Conservation (phyloP, 2,888 invertebrate genomes). For the Ormyrus thymus region DNA sequence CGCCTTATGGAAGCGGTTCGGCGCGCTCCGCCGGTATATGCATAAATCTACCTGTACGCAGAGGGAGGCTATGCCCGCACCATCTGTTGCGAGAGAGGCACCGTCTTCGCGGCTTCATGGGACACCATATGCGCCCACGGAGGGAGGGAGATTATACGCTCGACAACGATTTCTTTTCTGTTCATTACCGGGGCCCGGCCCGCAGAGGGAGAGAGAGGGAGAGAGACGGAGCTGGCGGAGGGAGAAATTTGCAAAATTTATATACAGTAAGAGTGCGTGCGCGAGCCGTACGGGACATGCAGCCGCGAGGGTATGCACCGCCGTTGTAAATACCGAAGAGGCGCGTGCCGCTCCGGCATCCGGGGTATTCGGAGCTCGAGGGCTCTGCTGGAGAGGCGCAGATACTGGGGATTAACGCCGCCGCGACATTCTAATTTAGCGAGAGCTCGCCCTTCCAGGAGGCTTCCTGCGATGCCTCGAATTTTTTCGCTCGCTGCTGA, state of each 20-base stretch:
- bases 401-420: too few species aligned
- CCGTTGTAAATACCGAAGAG: too few species aligned
- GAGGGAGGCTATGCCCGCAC: constrained; percentile 22
- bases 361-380: neutral
- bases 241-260: constrained; percentile 22
- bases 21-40: neutral
- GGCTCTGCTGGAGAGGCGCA: neutral
- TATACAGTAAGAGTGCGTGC: neutral
- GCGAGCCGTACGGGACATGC: neutral
- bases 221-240: neutral
- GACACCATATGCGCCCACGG: constrained; percentile 49
- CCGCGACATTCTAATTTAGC: too few species aligned
- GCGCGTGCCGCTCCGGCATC: neutral
- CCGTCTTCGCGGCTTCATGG: constrained; percentile 43
- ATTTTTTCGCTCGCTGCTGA: too few species aligned
- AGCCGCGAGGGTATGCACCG: neutral
- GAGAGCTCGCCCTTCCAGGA: too few species aligned
- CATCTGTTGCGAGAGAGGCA: constrained; percentile 45
- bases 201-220: constrained; percentile 9
- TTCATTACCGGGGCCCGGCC: constrained; percentile 27
- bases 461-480: too few species aligned
- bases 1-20: neutral
- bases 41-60: neutral
- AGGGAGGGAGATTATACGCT: constrained; percentile 41
- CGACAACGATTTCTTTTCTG: constrained; percentile 36